Evolutionary conservation across 2,113 vertebrate species (phyloP).

Genomic region (Pantherophis guttatus): DNA sequence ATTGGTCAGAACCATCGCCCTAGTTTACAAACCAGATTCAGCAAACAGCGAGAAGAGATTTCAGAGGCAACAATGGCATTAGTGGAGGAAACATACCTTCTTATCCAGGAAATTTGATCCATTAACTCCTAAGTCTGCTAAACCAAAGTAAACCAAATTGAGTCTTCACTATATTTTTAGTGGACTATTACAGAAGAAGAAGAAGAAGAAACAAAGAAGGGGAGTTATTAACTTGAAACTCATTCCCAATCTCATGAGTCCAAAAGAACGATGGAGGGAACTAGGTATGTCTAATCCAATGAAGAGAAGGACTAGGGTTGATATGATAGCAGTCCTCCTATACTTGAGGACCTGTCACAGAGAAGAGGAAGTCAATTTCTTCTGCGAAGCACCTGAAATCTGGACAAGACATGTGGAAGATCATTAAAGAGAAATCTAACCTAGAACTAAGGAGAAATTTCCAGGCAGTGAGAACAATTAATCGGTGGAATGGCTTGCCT

Average conservation of each 20-base stretch:
- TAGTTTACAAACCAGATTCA: background rate
- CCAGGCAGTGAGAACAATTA: background rate
- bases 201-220: background rate
- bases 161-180: background rate
- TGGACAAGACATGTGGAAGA: background rate
- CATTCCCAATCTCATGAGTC: background rate
- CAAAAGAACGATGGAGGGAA: background rate
- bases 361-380: background rate
- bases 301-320: background rate
- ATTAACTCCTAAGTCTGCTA: background rate
- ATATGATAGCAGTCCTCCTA: background rate
- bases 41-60: background rate
- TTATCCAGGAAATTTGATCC: background rate
- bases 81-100: background rate
- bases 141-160: background rate
- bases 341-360: background rate
- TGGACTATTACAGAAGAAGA: background rate
- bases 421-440: background rate
- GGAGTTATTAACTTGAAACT: background rate
- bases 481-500: background rate
- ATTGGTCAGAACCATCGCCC: background rate
- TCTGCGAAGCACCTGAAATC: background rate
- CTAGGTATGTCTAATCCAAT: background rate
- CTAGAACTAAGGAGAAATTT: background rate
- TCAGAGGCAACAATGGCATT: background rate